A percentile compares a stretch with the other conserved stretches of the same genome.
These are phyloP conservation scores for Uropetala carovei DNA, from an alignment of 2,888 invertebrate genomes.

Conservation along the genomic window DNA sequence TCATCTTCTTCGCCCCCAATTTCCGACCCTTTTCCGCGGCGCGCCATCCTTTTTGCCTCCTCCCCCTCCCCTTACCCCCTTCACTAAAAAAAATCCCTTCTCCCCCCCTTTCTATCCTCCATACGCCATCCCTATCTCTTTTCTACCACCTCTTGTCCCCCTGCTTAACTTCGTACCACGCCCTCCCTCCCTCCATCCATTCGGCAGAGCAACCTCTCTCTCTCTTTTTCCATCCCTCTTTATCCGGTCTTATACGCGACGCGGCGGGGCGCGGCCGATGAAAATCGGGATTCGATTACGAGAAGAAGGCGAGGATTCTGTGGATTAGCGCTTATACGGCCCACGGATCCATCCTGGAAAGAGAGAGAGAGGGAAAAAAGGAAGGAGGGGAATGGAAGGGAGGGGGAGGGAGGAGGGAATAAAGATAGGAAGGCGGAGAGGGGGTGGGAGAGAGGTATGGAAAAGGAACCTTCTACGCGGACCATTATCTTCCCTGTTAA, in stretches of 20 bases:
- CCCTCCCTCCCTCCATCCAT: no score
- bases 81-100: not conserved
- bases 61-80: not conserved
- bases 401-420: not conserved
- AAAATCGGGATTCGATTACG: slow-evolving; percentile 27
- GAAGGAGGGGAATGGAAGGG: not conserved
- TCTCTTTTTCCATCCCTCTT: not conserved
- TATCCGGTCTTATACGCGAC: slow-evolving; percentile 15
- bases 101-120: not conserved
- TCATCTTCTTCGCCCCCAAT: slow-evolving; percentile 23
- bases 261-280: slow-evolving; percentile 2
- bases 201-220: no score
- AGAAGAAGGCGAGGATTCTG: slow-evolving; percentile 25
- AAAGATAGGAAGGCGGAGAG: not conserved
- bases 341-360: not conserved
- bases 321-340: slow-evolving; percentile 28
- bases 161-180: not conserved
- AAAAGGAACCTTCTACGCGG: not conserved
- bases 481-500: slow-evolving; percentile 20
- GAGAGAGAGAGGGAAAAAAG: not conserved
- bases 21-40: slow-evolving; percentile 32
- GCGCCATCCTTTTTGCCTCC: slow-evolving; percentile 6
- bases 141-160: not conserved
- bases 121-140: no score
- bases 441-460: not conserved